A percentile compares a stretch with the other conserved stretches of the same genome.
Evolutionary conservation across 2,888 invertebrate species (phyloP).

Genomic region (Eupeodes luniger): DNA sequence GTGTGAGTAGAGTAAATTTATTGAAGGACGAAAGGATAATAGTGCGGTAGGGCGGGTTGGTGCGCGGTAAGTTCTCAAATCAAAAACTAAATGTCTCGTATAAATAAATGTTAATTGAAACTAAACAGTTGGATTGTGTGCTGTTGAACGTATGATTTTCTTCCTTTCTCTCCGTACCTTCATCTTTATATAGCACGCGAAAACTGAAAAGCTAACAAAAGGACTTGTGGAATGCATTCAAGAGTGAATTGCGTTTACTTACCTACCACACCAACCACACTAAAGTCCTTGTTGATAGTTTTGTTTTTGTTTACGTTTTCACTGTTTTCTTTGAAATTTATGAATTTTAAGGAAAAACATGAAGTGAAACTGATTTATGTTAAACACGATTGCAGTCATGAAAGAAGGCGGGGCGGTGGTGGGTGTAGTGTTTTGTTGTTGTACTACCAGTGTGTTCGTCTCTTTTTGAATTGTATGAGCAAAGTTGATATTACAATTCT

Average conservation of each 20-base stretch:
- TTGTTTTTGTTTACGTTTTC: too few relatives aligned
- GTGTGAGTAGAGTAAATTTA: neutral
- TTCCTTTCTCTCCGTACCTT: slow-evolving; percentile 17
- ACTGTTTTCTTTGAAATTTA: slow-evolving; percentile 4
- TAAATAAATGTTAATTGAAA: slow-evolving; percentile 72
- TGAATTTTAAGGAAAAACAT: slow-evolving; percentile 16
- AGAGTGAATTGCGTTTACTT: slow-evolving; percentile 18
- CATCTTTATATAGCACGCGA: slow-evolving; percentile 10
- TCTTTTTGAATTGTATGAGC: slow-evolving; percentile 6
- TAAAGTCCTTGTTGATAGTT: slow-evolving; percentile 18
- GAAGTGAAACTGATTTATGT: slow-evolving; percentile 63
- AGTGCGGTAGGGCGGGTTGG: neutral
- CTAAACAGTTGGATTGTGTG: slow-evolving; percentile 63
- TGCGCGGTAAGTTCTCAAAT: slow-evolving; percentile 42
- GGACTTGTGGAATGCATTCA: slow-evolving; percentile 44
- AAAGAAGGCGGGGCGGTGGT: neutral
- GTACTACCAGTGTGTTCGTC: neutral
- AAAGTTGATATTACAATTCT: slow-evolving; percentile 16
- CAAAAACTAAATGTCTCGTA: slow-evolving; percentile 53
- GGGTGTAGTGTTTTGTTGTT: too few relatives aligned
- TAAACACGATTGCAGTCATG: slow-evolving; percentile 50
- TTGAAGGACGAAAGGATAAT: neutral
- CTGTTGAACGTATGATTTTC: slow-evolving; percentile 57
- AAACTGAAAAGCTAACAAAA: slow-evolving; percentile 8
- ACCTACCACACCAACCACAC: neutral